Base-by-base conservation (phyloP, 2,113 vertebrate species). In the Empidonax traillii region DNA sequence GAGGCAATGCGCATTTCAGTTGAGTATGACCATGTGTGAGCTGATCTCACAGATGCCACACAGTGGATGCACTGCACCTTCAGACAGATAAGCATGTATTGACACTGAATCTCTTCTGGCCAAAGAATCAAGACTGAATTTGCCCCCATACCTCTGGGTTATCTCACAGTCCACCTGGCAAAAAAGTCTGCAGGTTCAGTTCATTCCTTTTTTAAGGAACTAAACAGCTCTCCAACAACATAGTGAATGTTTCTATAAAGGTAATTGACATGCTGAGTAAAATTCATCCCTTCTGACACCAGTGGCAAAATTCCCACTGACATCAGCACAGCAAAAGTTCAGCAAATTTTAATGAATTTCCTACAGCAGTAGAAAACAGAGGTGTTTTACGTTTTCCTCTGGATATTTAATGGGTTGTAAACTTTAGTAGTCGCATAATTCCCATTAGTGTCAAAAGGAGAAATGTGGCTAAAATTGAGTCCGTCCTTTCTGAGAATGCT, bases 41-140 rank as follows among this genome's bases (percentile, higher is more conserved):
- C 18, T n/a, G 4, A 55, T 69, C 51, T 66, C 24, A 28, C 14
- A 17, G 19, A 0, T 6, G 22, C 35, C 6, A 1, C 14, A 11
- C 10, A 0, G 0, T 8, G 12, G 9, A 24, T 21, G 24, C 30
- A 3, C 16, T 56, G 21, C 13, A 30, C 10, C 43, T 87, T 67
- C 52, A 5, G 4, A 14, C n/a, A 27, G 14, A 5, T 5, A 14
- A 3, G 0, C 10, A 14, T 14, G 2, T 2, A 5, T 2, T 4
- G 1, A 6, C 31, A 11, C 7, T 47, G 33, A 72, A 74, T 24
- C 2, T 41, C 17, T 46, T 46, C 49, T 43, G 9, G 44, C 8
- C 21, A 33, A 80, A 59, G 22, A 12, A 22, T 11, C 22, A 66
- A 69, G 18, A 8, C 18, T 73, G 44, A 43, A 3, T 52, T 78